These are phyloP conservation scores for Polyergus mexicanus DNA, from an alignment of 1,140 invertebrate species.

Conservation along the genomic window DNA sequence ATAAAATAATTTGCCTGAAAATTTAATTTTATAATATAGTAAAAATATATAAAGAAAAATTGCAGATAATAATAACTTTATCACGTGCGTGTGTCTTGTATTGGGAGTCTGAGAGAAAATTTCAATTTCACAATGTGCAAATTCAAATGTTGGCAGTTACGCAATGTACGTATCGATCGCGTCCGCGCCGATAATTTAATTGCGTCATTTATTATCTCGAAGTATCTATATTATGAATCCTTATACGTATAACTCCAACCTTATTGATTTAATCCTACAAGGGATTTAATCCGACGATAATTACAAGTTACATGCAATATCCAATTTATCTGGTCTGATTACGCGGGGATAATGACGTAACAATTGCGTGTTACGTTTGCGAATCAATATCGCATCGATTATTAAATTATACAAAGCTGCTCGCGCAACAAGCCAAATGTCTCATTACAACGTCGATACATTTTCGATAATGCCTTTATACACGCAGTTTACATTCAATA, in stretches of 20 bases:
- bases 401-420: slow-evolving; percentile 22
- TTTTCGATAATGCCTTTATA: slow-evolving; percentile 19
- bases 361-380: slow-evolving; percentile 10
- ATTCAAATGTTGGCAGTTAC: neutral
- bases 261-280: slow-evolving; percentile 6
- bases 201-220: neutral
- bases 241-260: slow-evolving; percentile 14
- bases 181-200: slow-evolving; percentile 5
- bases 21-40: neutral
- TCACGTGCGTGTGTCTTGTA: neutral
- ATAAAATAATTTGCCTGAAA: neutral
- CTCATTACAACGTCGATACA: slow-evolving; percentile 16
- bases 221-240: neutral
- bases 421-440: slow-evolving; percentile 1
- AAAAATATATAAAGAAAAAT: slow-evolving; percentile 12
- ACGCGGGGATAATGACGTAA: slow-evolving; percentile 31
- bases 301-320: slow-evolving; percentile 10
- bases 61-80: slow-evolving; percentile 31
- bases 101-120: neutral
- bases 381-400: slow-evolving; percentile 41
- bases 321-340: neutral
- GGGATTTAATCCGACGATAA: slow-evolving; percentile 13
- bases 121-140: neutral
- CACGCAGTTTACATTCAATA: neutral
- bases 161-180: neutral